Evolutionary conservation across 1,140 invertebrate species (phyloP), one percentile per base, ranked within the genome.

Genomic region (Macrobrachium rosenbergii): DNA sequence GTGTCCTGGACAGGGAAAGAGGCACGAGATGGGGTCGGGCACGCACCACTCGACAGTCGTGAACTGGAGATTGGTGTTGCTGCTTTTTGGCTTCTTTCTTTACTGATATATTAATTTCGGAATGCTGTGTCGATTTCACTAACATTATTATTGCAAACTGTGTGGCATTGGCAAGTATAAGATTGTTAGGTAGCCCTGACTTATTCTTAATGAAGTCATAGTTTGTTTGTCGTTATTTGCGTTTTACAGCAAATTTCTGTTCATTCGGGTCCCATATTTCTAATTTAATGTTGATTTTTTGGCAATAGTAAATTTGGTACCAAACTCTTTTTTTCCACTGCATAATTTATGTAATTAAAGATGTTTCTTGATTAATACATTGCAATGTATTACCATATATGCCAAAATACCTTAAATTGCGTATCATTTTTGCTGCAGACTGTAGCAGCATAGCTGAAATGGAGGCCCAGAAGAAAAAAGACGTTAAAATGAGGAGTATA

Each of bases 61-160:
- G 63, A 23, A 67, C 63, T 67, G 19, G 63, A 67, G 63, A 67
- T 67, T 67, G 63, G 63, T 67, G 63, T 52, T 67, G 63, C 16
- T 7, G 16, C 63, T 67, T 67, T 7, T 67, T 0, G 63, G 10
- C 10, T 67, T 12, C 23, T 19, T 12, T 67, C 23, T 11, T 23
- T 67, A 8, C 63, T n/a, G 23, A 67, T 23, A 16, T n/a, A 8
- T 67, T 67, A 67, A 19, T 67, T n/a, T 67, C 19, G 10, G 19
- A 23, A 23, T 7, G 63, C 8, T 67, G 63, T 67, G 63, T 67
- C 10, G 63, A n/a, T 23, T n/a, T 23, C 19, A 67, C 16, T 67
- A 67, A 23, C 23, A n/a, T 11, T 8, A 67, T 23, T 67, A n/a
- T 67, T 23, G 23, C 16, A 23, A n/a, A n/a, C 23, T 19, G 63